A percentile compares a stretch with the other conserved stretches of the same genome.
These are phyloP conservation scores for Thysanoteuthis rhombus DNA, from an alignment of 2,888 invertebrate species.

Conservation along the genomic window DNA sequence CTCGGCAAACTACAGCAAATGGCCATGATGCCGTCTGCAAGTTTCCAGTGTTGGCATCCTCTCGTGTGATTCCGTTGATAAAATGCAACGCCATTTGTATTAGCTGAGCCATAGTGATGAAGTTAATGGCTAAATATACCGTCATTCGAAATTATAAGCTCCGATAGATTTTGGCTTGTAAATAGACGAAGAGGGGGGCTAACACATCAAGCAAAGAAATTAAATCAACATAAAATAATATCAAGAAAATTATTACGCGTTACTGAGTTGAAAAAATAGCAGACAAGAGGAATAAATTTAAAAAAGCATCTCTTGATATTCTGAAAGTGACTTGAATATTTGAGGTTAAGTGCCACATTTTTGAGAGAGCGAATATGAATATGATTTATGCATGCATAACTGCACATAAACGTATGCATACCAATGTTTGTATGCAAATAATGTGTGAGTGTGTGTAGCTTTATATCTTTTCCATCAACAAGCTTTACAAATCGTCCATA, in stretches of 20 bases:
- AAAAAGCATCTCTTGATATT: background rate
- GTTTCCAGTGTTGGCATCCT: background rate
- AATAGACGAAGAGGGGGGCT: background rate
- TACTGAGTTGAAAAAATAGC: background rate
- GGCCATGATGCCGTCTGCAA: background rate
- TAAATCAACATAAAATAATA: slow-evolving; percentile 12
- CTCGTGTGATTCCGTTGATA: background rate
- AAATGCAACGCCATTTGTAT: background rate
- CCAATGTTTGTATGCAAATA: background rate
- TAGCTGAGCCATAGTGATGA: background rate
- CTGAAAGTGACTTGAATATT: background rate
- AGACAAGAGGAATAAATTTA: too few relatives aligned
- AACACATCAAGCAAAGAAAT: background rate
- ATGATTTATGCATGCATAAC: background rate
- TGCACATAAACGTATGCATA: background rate
- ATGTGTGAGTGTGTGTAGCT: background rate
- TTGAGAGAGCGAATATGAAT: background rate
- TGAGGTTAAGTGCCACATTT: background rate
- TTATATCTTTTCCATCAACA: too few relatives aligned
- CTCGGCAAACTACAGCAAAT: slow-evolving; percentile 12
- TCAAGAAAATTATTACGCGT: background rate
- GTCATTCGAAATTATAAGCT: background rate
- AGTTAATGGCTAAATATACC: background rate
- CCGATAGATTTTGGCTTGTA: background rate
- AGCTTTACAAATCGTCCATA: too few relatives aligned